Evolutionary conservation across 2,797 vertebrate species (phyloP), one percentile per base, ranked within the genome.

Genomic region (Oreortyx pictus): DNA sequence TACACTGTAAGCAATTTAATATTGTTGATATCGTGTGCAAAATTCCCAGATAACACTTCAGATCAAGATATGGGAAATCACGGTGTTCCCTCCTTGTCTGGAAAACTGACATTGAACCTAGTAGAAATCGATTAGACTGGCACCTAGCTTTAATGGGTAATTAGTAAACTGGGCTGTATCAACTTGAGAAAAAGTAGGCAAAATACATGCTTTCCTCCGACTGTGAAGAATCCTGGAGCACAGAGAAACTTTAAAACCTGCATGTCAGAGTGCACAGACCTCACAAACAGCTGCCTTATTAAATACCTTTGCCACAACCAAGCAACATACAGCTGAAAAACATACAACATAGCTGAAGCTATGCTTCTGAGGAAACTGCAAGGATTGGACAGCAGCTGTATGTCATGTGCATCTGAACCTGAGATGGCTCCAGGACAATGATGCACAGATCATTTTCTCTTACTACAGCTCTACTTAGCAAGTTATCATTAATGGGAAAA

Each of bases 401-500:
- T 61, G 41, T 61, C 49, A 80, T 59, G 27, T 6, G 31, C 39
- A 66, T 14, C 33, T 71, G 54, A 81, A 88, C 70, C 31, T 37
- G 57, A 78, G 56, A 49, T 31, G 29, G 49, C 31, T 94, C 67
- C 82, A 56, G 82, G 12, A 41, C 39, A 89, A 80, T 31, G 2
- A 17, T 0, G 31, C 0, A 0, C 14, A 23, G 9, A 29, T 59
- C 8, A 50, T 90, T 61, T 41, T 65, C 39, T 19, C 78, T 78
- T 43, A 46, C 22, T 43, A 2, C 6, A 14, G 44, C 39, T 2
- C 1, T 2, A 20, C 65, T 91, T 61, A 77, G 54, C 41, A 56
- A 78, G 41, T 72, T 71, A 20, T 19, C 41, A 82, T 71, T 37
- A 76, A 59, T 7, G 44, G 44, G 11, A 23, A 74, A 80, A 74